These are phyloP conservation scores for Crotalus helleri DNA, from an alignment of 2,113 vertebrate species.

Conservation along the genomic window DNA sequence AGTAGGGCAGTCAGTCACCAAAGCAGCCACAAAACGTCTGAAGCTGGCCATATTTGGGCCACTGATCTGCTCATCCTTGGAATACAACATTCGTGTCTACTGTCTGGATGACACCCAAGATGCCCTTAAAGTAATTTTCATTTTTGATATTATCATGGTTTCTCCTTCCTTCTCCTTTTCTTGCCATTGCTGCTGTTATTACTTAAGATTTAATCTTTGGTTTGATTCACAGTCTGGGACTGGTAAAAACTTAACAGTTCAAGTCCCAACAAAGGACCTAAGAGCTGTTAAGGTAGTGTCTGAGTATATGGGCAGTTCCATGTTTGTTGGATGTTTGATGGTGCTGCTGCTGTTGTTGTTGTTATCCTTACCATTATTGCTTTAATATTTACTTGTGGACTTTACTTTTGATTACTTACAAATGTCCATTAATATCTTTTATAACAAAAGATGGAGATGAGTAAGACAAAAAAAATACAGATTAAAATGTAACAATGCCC, in stretches of 20 bases:
- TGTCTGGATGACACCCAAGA: slow-evolving; percentile 92
- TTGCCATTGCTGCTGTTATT: background rate
- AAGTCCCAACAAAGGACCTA: too few relatives aligned
- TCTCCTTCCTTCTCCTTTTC: background rate
- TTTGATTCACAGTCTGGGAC: too few relatives aligned
- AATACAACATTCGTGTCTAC: slow-evolving; percentile 91
- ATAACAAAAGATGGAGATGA: slow-evolving; percentile 25
- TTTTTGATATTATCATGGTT: background rate
- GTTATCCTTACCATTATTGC: background rate
- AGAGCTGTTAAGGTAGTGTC: too few relatives aligned
- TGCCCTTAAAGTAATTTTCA: slow-evolving; percentile 83
- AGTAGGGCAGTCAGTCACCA: slow-evolving; percentile 86
- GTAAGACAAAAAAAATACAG: fast-evolving
- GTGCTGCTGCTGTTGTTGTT: too few relatives aligned
- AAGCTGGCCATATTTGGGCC: slow-evolving; percentile 91
- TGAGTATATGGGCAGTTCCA: too few relatives aligned
- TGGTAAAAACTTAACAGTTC: too few relatives aligned
- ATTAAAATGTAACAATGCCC: background rate
- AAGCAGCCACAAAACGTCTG: slow-evolving; percentile 87
- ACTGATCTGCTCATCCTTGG: slow-evolving; percentile 81
- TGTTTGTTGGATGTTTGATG: too few relatives aligned
- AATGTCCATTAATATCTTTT: slow-evolving; percentile 51
- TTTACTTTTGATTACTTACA: slow-evolving; percentile 39
- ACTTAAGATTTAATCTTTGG: too few relatives aligned
- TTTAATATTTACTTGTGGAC: background rate